Conservation (phyloP, 2,113 vertebrate species). For the Hypanus sabinus region DNA sequence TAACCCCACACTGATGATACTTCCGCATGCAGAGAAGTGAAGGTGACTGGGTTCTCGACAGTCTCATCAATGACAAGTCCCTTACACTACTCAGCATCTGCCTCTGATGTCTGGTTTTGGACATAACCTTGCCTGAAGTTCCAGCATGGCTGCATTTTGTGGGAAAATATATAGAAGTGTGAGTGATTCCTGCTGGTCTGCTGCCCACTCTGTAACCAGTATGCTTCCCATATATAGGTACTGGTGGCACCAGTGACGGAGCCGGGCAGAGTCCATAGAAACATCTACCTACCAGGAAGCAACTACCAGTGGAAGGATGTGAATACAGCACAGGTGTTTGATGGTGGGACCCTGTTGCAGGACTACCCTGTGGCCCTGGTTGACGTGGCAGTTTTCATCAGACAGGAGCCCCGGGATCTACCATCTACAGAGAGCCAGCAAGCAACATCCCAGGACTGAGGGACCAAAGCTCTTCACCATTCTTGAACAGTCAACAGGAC, state of each 20-base stretch:
- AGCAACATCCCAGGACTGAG: neutral
- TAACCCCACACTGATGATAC: neutral
- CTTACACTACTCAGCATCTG: too few relatives aligned
- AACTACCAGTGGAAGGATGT: slow-evolving; percentile 70
- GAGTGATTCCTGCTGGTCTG: neutral
- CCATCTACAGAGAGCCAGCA: neutral
- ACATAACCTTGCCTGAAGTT: too few relatives aligned
- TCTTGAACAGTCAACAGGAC: neutral
- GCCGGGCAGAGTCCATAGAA: slow-evolving; percentile 60
- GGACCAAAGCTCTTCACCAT: neutral
- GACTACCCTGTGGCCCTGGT: slow-evolving; percentile 65
- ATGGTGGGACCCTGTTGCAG: slow-evolving; percentile 70
- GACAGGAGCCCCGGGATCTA: slow-evolving; percentile 49
- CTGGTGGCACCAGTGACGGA: slow-evolving; percentile 77
- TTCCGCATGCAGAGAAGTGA: too few relatives aligned
- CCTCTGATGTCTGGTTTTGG: too few relatives aligned
- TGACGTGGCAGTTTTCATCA: slow-evolving; percentile 69
- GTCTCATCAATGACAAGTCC: too few relatives aligned
- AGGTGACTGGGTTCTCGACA: too few relatives aligned
- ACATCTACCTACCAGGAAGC: slow-evolving; percentile 73
- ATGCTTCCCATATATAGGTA: slow-evolving; percentile 54
- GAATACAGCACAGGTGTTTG: slow-evolving; percentile 63
- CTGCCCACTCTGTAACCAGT: neutral
- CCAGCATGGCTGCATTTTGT: too few relatives aligned
- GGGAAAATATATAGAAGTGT: neutral